phyloP scores from a whole-genome alignment of 1,140 invertebrate species.

The Apis laboriosa region DNA sequence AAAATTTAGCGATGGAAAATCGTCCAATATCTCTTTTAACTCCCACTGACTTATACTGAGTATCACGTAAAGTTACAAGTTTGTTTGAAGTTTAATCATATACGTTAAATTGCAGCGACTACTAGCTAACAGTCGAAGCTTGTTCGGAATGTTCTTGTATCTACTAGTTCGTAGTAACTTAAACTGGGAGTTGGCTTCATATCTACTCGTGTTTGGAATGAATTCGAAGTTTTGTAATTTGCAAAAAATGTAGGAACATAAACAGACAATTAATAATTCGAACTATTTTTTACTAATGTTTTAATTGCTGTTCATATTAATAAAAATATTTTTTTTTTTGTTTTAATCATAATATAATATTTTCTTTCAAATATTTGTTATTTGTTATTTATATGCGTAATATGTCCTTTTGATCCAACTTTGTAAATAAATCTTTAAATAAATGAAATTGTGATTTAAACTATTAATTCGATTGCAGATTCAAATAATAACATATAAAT shows the following conservation, averaged over 20 bases:
- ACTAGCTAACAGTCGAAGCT: slow-evolving; percentile 30
- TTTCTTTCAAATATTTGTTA: too few species aligned
- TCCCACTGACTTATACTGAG: slow-evolving; percentile 1
- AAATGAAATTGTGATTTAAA: too few species aligned
- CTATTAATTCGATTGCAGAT: too few species aligned
- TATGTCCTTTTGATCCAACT: too few species aligned
- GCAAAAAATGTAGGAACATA: too few species aligned
- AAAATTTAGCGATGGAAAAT: neutral
- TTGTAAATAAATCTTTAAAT: too few species aligned
- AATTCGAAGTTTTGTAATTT: slow-evolving; percentile 29
- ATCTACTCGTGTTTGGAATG: slow-evolving; percentile 15
- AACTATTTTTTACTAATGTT: too few species aligned
- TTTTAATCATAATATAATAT: too few species aligned
- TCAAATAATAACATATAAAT: too few species aligned
- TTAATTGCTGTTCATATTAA: too few species aligned
- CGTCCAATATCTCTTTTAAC: neutral
- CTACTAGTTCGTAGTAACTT: slow-evolving; percentile 9
- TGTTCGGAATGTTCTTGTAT: slow-evolving; percentile 9
- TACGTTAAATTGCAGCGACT: slow-evolving; percentile 10
- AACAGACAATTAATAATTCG: neutral
- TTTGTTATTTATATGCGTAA: too few species aligned
- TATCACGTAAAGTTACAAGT: slow-evolving; percentile 16
- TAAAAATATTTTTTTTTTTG: too few species aligned
- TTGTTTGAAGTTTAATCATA: slow-evolving; percentile 37
- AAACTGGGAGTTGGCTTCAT: slow-evolving; percentile 21